phyloP scores from a whole-genome alignment of 1,140 invertebrate genomes.

The Heliconius congener region DNA sequence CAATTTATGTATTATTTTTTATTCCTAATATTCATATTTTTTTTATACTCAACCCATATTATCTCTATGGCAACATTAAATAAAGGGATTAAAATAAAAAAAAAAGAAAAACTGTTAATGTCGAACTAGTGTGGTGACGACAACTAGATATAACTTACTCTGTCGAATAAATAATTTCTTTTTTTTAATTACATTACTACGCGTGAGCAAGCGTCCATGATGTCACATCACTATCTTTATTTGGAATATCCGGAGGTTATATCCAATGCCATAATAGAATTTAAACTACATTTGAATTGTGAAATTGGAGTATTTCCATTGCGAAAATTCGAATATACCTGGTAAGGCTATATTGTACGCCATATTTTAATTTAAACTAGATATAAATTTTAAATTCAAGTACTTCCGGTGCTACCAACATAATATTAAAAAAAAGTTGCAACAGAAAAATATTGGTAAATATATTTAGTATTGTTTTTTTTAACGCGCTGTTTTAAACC shows the following conservation, averaged over 20 bases:
- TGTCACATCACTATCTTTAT: slow-evolving; percentile 62
- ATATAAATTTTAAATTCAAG: background rate
- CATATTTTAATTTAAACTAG: slow-evolving; percentile 29
- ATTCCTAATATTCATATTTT: background rate
- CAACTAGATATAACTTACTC: slow-evolving; percentile 59
- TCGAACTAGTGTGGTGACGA: slow-evolving; percentile 45
- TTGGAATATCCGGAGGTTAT: slow-evolving; percentile 58
- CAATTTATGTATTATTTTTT: background rate
- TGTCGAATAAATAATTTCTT: slow-evolving; percentile 72
- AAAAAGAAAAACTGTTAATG: slow-evolving; percentile 55
- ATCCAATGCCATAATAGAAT: slow-evolving; percentile 46
- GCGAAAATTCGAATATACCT: slow-evolving; percentile 38
- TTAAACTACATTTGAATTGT: slow-evolving; percentile 30
- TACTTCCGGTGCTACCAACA: slow-evolving; percentile 10
- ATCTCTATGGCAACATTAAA: slow-evolving; percentile 48
- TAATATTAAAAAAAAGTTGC: background rate
- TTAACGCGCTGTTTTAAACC: background rate
- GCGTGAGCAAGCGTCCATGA: slow-evolving; percentile 66
- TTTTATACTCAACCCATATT: slow-evolving; percentile 6
- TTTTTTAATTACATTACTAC: slow-evolving; percentile 58
- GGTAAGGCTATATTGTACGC: slow-evolving; percentile 43
- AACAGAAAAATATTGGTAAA: background rate
- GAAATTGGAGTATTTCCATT: slow-evolving; percentile 7
- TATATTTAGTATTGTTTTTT: background rate
- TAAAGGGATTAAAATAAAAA: slow-evolving; percentile 66